These are phyloP conservation scores for Chamaea fasciata DNA, from an alignment of 2,113 vertebrate species.

Conservation along the genomic window DNA sequence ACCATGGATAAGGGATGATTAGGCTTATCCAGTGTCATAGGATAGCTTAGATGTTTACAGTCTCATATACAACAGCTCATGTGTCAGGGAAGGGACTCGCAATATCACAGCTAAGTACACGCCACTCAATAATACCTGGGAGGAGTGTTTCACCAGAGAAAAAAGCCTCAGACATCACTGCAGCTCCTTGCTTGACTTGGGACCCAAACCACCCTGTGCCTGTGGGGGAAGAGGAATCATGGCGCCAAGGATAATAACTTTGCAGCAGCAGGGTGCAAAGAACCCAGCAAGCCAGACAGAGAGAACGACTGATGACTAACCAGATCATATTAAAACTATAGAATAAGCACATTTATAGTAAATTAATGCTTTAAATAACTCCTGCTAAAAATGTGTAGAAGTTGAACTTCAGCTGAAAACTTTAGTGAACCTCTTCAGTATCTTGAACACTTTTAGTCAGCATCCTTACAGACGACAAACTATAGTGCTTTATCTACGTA, in stretches of 20 bases:
- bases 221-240: background rate
- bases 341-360: background rate
- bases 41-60: constrained; percentile 45
- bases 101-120: background rate
- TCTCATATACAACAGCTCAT: background rate
- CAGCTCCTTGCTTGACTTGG: background rate
- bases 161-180: background rate
- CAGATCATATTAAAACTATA: fast-evolving
- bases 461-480: background rate
- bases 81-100: background rate
- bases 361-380: background rate
- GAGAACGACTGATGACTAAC: background rate
- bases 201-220: background rate
- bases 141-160: background rate
- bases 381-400: background rate
- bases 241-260: background rate
- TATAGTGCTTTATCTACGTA: background rate
- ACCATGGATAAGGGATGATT: constrained; percentile 23
- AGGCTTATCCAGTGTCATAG: constrained; percentile 2
- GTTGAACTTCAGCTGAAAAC: background rate
- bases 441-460: background rate
- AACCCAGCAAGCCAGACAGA: background rate
- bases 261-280: background rate
- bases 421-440: background rate
- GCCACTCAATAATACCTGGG: background rate